Conservation (phyloP, 2,113 vertebrate species). For the Petrocephalus zakoni region DNA sequence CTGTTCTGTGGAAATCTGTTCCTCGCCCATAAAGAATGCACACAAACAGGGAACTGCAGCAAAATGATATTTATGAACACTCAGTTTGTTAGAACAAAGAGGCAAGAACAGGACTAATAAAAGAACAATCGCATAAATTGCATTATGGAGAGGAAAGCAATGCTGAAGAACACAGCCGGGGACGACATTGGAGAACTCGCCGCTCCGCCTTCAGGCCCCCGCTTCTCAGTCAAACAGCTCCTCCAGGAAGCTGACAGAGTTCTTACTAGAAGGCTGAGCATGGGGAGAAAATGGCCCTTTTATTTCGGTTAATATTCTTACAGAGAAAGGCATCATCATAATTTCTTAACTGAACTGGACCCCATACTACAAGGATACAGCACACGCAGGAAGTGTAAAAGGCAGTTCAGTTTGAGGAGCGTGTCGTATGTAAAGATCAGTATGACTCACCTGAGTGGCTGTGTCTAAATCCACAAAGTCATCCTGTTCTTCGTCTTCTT, state of each 20-base stretch:
- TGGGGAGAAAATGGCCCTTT: background rate
- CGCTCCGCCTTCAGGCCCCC: conserved; percentile 13
- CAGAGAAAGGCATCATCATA: background rate
- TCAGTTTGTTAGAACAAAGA: background rate
- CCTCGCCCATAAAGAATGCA: background rate
- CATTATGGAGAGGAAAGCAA: background rate
- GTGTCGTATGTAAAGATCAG: background rate
- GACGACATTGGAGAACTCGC: background rate
- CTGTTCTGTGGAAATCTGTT: background rate
- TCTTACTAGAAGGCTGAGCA: conserved; percentile 53
- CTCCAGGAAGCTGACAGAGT: conserved; percentile 49
- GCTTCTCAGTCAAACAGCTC: conserved; percentile 61
- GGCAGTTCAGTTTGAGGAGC: background rate
- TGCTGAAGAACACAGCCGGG: background rate
- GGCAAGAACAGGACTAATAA: background rate
- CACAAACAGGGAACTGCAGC: background rate
- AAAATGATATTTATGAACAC: background rate
- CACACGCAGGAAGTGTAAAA: background rate
- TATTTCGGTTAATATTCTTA: background rate
- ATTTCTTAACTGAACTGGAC: background rate
- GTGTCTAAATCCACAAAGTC: conserved; percentile 39
- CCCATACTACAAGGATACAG: background rate
- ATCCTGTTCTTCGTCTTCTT: conserved; percentile 46
- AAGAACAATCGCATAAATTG: background rate
- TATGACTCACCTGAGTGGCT: conserved; percentile 48